These are phyloP conservation scores for Heloderma charlesbogerti DNA, from an alignment of 2,113 vertebrate genomes.

Conservation along the genomic window DNA sequence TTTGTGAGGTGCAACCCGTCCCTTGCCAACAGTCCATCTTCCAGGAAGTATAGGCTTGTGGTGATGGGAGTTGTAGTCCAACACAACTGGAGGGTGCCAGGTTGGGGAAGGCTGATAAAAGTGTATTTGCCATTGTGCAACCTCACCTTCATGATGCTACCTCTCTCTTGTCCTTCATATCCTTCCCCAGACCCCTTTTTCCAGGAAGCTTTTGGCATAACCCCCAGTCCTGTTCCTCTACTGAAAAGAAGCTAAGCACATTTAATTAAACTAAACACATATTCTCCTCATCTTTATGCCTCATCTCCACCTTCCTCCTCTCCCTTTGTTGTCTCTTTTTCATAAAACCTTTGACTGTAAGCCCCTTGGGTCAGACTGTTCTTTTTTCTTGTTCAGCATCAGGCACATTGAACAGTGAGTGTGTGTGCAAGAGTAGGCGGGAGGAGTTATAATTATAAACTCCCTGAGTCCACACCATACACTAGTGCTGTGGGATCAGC, in stretches of 20 bases:
- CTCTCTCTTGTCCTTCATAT: background rate
- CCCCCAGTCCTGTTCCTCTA: background rate
- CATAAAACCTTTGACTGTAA: background rate
- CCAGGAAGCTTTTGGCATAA: background rate
- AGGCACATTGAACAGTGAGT: too few relatives aligned
- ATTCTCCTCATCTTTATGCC: background rate
- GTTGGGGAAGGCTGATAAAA: background rate
- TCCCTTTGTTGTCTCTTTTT: background rate
- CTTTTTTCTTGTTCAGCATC: background rate
- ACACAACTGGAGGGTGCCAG: too few relatives aligned
- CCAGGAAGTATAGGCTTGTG: too few relatives aligned
- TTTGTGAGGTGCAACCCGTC: too few relatives aligned
- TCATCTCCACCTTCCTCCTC: background rate
- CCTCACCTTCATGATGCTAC: background rate
- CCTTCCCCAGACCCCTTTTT: background rate
- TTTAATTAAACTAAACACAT: background rate
- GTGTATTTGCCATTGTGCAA: background rate
- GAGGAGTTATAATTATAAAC: background rate
- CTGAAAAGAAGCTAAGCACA: background rate
- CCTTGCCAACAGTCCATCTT: too few relatives aligned
- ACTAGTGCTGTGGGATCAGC: background rate
- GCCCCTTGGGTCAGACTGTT: background rate
- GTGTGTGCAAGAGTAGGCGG: background rate
- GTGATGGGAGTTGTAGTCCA: too few relatives aligned
- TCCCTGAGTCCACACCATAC: background rate